phyloP scores from a whole-genome alignment of 2,797 vertebrate species.

The Dermochelys coriacea region DNA sequence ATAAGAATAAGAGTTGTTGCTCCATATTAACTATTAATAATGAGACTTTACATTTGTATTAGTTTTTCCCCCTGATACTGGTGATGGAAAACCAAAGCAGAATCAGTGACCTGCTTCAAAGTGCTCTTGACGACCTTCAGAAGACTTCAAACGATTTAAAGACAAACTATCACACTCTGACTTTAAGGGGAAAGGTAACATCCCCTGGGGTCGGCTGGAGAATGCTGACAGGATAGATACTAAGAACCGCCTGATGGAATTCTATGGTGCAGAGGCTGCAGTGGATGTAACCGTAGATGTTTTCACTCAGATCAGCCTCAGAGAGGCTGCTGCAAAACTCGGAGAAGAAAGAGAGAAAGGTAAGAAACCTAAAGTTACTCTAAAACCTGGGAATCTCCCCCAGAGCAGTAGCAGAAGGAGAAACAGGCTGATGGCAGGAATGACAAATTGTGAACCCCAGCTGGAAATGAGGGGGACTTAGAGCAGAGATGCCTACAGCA shows the following conservation, averaged over 20 bases:
- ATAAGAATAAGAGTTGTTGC: no score
- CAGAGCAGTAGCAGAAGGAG: no score
- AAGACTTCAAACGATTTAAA: no score
- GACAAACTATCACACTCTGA: neutral
- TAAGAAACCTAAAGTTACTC: neutral
- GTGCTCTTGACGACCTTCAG: neutral
- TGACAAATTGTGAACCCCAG: no score
- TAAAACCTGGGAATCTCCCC: neutral
- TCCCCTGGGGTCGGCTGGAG: neutral
- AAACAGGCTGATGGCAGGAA: no score
- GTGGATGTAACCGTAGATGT: neutral
- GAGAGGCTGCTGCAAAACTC: neutral
- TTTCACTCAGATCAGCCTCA: neutral
- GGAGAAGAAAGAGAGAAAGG: neutral
- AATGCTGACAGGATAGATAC: neutral
- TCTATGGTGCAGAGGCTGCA: neutral
- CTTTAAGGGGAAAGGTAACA: neutral
- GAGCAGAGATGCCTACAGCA: no score
- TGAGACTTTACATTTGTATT: neutral
- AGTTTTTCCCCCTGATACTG: neutral
- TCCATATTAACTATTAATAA: no score
- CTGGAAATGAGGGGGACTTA: no score
- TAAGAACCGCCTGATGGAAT: neutral
- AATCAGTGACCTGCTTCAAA: neutral
- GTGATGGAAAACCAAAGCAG: neutral